Evolutionary conservation across 2,113 vertebrate species (phyloP).

Genomic region (Vicugna pacos): DNA sequence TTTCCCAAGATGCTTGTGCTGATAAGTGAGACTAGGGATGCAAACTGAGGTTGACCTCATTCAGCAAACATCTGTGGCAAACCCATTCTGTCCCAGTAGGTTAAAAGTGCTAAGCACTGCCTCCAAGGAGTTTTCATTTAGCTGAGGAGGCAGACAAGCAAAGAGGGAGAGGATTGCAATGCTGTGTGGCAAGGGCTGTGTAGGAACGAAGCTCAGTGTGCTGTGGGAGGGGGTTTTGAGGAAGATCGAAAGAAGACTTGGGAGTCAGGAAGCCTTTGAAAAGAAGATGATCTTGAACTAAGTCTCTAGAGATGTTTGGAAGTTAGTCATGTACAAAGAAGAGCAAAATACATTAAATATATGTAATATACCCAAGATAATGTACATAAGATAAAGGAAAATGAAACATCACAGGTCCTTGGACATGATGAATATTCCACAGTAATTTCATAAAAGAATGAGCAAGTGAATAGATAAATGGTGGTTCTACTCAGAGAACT

Average conservation of each 20-base stretch:
- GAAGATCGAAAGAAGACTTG: neutral
- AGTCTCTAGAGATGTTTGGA: neutral
- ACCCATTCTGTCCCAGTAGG: neutral
- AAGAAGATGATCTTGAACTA: neutral
- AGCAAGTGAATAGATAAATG: neutral
- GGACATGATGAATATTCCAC: neutral
- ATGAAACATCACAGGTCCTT: neutral
- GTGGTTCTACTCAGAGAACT: neutral
- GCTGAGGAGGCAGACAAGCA: neutral
- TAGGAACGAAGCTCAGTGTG: neutral
- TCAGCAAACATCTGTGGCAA: neutral
- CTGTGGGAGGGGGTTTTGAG: neutral
- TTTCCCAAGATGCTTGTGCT: constrained; percentile 8
- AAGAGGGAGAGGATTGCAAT: neutral
- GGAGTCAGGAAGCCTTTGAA: neutral
- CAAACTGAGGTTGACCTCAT: neutral
- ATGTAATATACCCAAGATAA: neutral
- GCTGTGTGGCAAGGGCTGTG: neutral
- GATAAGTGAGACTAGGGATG: neutral
- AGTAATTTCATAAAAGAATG: neutral
- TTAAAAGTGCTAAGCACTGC: neutral
- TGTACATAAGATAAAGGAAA: neutral
- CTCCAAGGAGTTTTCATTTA: neutral
- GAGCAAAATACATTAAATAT: neutral
- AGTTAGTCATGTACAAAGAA: neutral